phyloP scores from a whole-genome alignment of 2,888 invertebrate genomes.

The Carcina quercana region DNA sequence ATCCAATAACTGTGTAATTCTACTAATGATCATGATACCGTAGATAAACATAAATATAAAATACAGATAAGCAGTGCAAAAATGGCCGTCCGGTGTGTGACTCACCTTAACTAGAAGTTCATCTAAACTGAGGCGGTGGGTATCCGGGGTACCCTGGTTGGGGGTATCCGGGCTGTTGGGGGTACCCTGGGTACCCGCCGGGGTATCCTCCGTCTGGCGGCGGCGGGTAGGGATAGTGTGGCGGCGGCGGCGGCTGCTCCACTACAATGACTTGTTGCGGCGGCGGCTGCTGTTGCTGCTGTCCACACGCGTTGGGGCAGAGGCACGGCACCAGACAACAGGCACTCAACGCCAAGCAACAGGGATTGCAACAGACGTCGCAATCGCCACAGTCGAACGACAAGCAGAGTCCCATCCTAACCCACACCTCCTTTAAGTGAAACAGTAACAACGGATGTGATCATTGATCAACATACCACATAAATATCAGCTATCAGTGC shows the following conservation, averaged over 20 bases:
- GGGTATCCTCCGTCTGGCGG: conserved; percentile 34
- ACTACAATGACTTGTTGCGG: conserved; percentile 44
- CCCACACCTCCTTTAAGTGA: conserved; percentile 9
- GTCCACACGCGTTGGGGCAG: conserved; percentile 63
- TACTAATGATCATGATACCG: no score
- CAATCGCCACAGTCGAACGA: conserved; percentile 61
- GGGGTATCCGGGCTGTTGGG: conserved; percentile 27
- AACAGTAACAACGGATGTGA: background rate
- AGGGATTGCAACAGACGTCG: conserved; percentile 57
- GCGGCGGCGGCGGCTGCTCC: conserved; percentile 30
- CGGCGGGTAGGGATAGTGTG: conserved; percentile 31
- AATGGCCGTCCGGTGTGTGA: conserved; percentile 36
- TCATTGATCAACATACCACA: background rate
- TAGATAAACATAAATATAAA: no score
- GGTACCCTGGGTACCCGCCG: conserved; percentile 25
- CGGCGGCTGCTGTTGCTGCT: conserved; percentile 46
- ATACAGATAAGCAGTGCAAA: conserved; percentile 7
- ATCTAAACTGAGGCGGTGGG: conserved; percentile 36
- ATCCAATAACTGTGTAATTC: no score
- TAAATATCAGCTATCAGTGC: background rate
- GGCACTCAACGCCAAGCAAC: conserved; percentile 57
- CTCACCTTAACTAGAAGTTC: conserved; percentile 21
- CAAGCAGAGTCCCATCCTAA: conserved; percentile 56
- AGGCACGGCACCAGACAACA: conserved; percentile 61
- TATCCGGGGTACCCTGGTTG: conserved; percentile 21